Percentiles rank a stretch among this genome's conserved stretches.
Evolutionary conservation across 2,113 vertebrate species (phyloP).

Genomic region (Jacana jacana): DNA sequence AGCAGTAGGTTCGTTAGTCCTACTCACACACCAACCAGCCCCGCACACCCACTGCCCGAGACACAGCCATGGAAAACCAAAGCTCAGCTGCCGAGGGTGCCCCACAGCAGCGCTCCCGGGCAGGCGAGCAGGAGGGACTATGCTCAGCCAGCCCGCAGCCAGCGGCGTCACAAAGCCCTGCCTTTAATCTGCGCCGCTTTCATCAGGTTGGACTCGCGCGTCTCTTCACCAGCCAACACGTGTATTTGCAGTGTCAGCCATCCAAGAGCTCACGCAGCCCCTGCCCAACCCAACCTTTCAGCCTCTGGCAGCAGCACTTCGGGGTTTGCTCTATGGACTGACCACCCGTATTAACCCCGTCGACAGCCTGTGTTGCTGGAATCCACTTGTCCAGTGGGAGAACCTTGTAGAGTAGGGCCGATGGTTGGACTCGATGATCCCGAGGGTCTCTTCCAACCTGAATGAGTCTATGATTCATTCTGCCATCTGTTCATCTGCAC

Average conservation of each 20-base stretch:
- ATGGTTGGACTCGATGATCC: too few relatives aligned
- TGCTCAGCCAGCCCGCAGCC: too few relatives aligned
- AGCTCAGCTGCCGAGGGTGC: not conserved
- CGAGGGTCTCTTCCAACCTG: too few relatives aligned
- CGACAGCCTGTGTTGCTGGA: not conserved
- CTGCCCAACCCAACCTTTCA: too few relatives aligned
- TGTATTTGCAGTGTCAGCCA: not conserved
- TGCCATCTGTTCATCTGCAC: not conserved
- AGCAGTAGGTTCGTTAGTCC: not conserved
- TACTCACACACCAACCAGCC: fast-evolving
- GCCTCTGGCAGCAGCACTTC: fast-evolving
- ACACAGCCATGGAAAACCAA: not conserved
- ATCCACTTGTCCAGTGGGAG: not conserved
- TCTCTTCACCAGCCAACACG: not conserved
- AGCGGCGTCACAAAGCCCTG: fast-evolving
- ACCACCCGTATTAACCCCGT: not conserved
- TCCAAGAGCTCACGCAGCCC: fast-evolving
- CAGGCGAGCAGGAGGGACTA: not conserved
- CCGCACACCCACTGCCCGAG: not conserved
- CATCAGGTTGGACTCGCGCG: not conserved
- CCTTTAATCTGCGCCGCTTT: not conserved
- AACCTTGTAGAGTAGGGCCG: too few relatives aligned
- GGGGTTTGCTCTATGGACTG: not conserved
- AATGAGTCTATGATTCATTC: too few relatives aligned
- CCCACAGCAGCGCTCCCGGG: fast-evolving